Evolutionary conservation across 2,797 vertebrate species (phyloP).

Genomic region (Pempheris klunzingeri): DNA sequence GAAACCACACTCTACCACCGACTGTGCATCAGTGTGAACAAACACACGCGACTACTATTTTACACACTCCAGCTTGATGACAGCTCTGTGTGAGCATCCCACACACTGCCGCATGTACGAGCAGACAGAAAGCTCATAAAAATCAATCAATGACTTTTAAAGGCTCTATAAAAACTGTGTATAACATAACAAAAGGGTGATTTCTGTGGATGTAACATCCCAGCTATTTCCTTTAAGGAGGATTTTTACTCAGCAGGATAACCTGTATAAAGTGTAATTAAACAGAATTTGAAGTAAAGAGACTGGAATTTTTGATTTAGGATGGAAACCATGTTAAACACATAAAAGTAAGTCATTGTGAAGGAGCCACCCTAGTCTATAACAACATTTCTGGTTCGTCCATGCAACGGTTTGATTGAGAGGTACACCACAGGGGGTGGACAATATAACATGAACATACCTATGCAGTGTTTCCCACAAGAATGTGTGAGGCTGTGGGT

Average conservation of each 20-base stretch:
- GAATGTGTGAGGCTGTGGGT: no score
- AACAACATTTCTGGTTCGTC: not conserved
- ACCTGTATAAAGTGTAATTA: slow-evolving; percentile 34
- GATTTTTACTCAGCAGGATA: slow-evolving; percentile 34
- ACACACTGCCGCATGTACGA: slow-evolving; percentile 37
- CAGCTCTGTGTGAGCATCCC: slow-evolving; percentile 50
- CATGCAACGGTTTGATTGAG: not conserved
- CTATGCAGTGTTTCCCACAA: no score
- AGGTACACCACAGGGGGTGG: not conserved
- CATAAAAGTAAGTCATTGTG: not conserved
- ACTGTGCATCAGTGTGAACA: slow-evolving; percentile 27
- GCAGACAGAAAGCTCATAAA: slow-evolving; percentile 53
- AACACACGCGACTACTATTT: slow-evolving; percentile 26
- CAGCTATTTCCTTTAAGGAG: slow-evolving; percentile 10
- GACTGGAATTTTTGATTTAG: slow-evolving; percentile 6
- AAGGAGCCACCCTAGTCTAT: not conserved
- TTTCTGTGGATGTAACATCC: slow-evolving; percentile 30
- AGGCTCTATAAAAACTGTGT: slow-evolving; percentile 44
- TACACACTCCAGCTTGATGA: slow-evolving; percentile 43
- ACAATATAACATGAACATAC: not conserved
- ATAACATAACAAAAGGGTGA: slow-evolving; percentile 44
- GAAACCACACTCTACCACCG: slow-evolving; percentile 19
- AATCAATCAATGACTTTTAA: slow-evolving; percentile 61
- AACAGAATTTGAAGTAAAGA: slow-evolving; percentile 17
- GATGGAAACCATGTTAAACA: slow-evolving; percentile 25